Evolutionary conservation across 2,113 vertebrate species (phyloP).

Genomic region (Amphiprion percula): DNA sequence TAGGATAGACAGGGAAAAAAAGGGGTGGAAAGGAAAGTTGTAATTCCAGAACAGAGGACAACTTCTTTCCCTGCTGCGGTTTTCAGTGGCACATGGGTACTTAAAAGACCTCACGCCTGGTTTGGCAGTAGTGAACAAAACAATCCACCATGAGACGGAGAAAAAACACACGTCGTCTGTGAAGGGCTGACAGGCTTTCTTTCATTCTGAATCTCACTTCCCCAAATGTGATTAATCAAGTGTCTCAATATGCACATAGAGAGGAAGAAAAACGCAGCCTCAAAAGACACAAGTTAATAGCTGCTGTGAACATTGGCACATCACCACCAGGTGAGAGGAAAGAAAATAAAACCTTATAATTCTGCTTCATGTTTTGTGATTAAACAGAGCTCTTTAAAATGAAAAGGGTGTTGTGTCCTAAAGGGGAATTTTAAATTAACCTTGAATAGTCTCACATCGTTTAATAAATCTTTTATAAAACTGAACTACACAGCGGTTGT

Average conservation of each 20-base stretch:
- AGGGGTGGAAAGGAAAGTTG: conserved; percentile 52
- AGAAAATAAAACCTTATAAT: conserved; percentile 9
- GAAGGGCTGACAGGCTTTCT: conserved; percentile 78
- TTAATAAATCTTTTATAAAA: too few relatives aligned
- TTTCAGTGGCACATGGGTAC: conserved; percentile 49
- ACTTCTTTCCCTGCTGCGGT: conserved; percentile 59
- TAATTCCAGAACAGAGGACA: conserved; percentile 66
- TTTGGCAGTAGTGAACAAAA: conserved; percentile 76
- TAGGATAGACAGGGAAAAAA: conserved; percentile 67
- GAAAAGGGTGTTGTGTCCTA: not conserved
- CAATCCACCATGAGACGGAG: conserved; percentile 82
- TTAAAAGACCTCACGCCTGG: conserved; percentile 67
- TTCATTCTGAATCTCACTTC: conserved; percentile 61
- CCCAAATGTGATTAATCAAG: conserved; percentile 74
- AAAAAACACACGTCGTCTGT: conserved; percentile 74
- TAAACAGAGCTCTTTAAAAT: conserved; percentile 20
- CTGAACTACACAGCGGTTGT: too few relatives aligned
- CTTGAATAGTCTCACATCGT: not conserved
- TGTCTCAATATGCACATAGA: conserved; percentile 43
- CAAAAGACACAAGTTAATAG: conserved; percentile 53
- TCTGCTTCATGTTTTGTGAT: not conserved
- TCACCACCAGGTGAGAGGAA: conserved; percentile 22
- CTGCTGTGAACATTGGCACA: conserved; percentile 35
- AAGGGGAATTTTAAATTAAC: conserved; percentile 9
- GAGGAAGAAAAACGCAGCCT: conserved; percentile 38